Evolutionary conservation across 2,113 vertebrate species (phyloP).

Genomic region (Mesoclemmys tuberculata): DNA sequence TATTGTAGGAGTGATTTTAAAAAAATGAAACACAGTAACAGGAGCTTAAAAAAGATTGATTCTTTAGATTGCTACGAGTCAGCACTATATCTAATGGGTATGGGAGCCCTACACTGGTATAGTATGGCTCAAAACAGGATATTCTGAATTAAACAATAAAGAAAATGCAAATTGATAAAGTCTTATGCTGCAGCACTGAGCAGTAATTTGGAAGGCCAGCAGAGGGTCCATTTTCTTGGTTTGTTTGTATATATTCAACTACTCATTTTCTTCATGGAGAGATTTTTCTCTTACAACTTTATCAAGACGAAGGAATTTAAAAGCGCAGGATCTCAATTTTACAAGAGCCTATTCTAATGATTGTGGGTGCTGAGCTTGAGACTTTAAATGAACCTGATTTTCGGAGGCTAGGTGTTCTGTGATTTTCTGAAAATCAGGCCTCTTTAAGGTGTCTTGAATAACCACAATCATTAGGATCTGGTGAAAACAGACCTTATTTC

Average conservation of each 20-base stretch:
- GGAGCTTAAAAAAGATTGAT: not conserved
- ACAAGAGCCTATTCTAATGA: not conserved
- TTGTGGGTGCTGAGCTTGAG: not conserved
- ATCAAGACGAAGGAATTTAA: not conserved
- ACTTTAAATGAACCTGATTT: not conserved
- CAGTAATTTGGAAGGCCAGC: not conserved
- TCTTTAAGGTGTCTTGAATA: not conserved
- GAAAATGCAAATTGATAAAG: not conserved
- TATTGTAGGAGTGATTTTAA: not conserved
- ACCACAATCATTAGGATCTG: not conserved
- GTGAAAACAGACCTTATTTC: not conserved
- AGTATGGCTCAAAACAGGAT: not conserved
- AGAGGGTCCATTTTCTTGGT: not conserved
- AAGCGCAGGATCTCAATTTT: not conserved
- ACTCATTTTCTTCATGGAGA: not conserved
- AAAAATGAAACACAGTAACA: not conserved
- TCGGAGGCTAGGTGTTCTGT: not conserved
- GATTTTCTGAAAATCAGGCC: not conserved
- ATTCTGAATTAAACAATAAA: not conserved
- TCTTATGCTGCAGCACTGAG: not conserved
- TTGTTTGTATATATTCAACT: not conserved
- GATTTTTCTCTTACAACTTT: not conserved
- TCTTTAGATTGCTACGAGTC: not conserved
- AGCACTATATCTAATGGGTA: not conserved
- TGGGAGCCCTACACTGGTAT: not conserved